Base-by-base conservation (phyloP, 2,888 invertebrate species). In the Agrotis exclamationis region DNA sequence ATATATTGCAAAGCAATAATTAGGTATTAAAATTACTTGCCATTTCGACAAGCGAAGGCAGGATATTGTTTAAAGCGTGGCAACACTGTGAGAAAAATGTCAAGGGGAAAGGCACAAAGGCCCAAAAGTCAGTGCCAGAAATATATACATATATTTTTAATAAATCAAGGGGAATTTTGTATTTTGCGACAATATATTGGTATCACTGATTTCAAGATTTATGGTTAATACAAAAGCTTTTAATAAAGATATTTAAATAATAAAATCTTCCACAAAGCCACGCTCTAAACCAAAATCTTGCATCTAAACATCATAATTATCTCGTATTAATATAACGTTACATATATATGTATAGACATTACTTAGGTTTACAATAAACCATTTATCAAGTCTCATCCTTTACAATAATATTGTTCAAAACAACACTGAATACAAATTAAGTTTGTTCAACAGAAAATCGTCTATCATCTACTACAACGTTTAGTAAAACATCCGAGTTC, bases 381-480 rank as follows among this genome's bases (percentile, higher is more conserved):
- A 80, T 82, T 80, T 85, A 85, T 88, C 85, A 89, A 90, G 88
- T 90, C 89, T 89, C 85, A 83, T 88, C 63, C 84, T 83, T 87
- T 89, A 86, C 77, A 80, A 79, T 81, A 84, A 84, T 83, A 85
- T 80, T 80, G 68, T 71, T 71, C 62, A 67, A 76, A 68, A 81
- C 71, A 81, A 67, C 74, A 83, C 81, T 75, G 79, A 82, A 72
- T 70, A 83, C 76, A 83, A 86, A 83, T 72, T 20, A 80, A 73
- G 70, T 73, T 80, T 70, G 79, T 76, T 74, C 64, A 85, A 82
- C 82, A 73, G 33, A 84, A 80, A 83, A 84, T 79, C 70, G 74
- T 81, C 79, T 82, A 87, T 84, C 81, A 81, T 78, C 79, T 86
- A 87, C 84, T 87, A 90, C 87, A 89, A 89, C 84, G 85, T 83